Base-by-base conservation (phyloP, 2,113 vertebrate species). In the Dascyllus trimaculatus region DNA sequence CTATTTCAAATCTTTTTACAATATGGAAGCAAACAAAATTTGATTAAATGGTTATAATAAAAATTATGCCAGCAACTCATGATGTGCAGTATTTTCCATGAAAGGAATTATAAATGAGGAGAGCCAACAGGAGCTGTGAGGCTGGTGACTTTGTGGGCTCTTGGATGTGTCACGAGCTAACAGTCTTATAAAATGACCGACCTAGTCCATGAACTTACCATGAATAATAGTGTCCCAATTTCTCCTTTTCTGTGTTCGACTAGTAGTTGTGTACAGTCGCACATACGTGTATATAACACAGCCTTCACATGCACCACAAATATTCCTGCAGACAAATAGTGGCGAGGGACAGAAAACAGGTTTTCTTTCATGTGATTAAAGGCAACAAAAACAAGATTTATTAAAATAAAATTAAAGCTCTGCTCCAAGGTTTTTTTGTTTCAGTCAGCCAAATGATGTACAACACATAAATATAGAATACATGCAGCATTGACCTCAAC, bases 1-100 rank as follows among this genome's bases (percentile, higher is more conserved):
- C 6, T 49, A 29, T 78, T 60, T 78, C 0, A 24, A 15, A 45
- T 48, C 0, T 61, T 57, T 63, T 29, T 43, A 57, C 35, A 83
- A 63, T 59, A 29, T 67, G 45, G 24, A 61, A 57, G 21, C 25
- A 71, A 51, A 46, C 32, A 21, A 1, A 67, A 74, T 74, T 54
- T 63, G n/a, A 86, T 84, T 57, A 70, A 72, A 72, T 49, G 22
- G 70, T 79, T 62, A 45, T 65, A 65, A 58, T 56, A 66, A 78
- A 81, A 75, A 68, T n/a, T 14, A 66, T 29, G 11, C 51, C 26
- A 73, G 63, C 46, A 63, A 22, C 18, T 48, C 24, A 65, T 69
- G 40, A 64, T 72, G 59, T 78, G 13, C 21, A 53, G 53, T 29
- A 51, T 38, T 80, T 82, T 76, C 61, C 66, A 76, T 72, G 58